phyloP scores from a whole-genome alignment of 2,888 invertebrate genomes.

The Dynastes tityus region DNA sequence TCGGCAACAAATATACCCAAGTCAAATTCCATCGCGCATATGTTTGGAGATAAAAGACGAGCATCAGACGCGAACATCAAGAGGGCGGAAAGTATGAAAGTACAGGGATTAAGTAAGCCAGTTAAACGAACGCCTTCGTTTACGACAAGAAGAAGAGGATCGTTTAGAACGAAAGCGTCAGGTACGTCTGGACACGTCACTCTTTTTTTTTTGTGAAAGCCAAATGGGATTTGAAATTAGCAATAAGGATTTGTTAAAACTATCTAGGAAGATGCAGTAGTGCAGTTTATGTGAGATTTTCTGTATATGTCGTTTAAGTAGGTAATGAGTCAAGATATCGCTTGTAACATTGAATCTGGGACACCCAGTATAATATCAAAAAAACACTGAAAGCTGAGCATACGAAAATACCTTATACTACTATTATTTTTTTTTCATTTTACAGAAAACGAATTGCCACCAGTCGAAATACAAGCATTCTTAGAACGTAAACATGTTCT shows the following conservation, averaged over 20 bases:
- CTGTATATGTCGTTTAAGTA: too few relatives aligned
- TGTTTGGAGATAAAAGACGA: conserved; percentile 74
- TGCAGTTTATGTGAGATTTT: too few relatives aligned
- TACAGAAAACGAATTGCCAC: conserved; percentile 79
- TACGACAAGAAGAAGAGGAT: conserved; percentile 91
- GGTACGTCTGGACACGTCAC: conserved; percentile 61
- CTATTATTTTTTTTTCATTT: conserved; percentile 52
- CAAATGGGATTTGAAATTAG: too few relatives aligned
- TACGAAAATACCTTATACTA: too few relatives aligned
- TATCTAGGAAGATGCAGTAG: too few relatives aligned
- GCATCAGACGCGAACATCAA: conserved; percentile 80
- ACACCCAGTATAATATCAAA: too few relatives aligned
- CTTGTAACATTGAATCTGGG: too few relatives aligned
- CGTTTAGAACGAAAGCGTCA: conserved; percentile 84
- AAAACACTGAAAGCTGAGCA: too few relatives aligned
- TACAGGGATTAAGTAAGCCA: conserved; percentile 78
- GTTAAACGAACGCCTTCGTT: conserved; percentile 95
- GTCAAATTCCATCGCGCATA: conserved; percentile 75
- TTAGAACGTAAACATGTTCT: conserved; percentile 96
- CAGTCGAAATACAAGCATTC: conserved; percentile 92
- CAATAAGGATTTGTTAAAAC: too few relatives aligned
- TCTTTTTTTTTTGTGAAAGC: too few relatives aligned
- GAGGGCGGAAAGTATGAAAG: conserved; percentile 92
- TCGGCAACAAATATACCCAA: conserved; percentile 70
- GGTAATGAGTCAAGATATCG: too few relatives aligned